Percentiles rank a stretch among this genome's conserved stretches.
Evolutionary conservation across 2,797 vertebrate genomes (phyloP).

Genomic region (Sebastes trivittatus): DNA sequence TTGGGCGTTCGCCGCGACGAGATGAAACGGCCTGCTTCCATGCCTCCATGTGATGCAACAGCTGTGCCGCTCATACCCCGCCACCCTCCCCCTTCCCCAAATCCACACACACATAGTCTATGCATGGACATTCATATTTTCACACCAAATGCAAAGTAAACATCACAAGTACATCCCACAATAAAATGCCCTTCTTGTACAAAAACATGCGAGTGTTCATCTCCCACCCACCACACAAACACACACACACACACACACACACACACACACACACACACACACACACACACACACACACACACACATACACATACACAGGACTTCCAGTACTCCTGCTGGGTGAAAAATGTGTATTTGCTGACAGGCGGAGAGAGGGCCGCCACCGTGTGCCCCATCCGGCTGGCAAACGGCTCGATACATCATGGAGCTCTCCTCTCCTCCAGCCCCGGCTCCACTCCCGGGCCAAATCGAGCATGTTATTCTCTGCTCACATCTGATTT

Average conservation of each 20-base stretch:
- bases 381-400: slow-evolving; percentile 81
- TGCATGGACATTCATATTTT: neutral
- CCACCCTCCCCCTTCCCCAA: neutral
- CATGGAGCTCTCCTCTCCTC: slow-evolving; percentile 73
- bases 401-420: slow-evolving; percentile 90
- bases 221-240: neutral
- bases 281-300: slow-evolving; percentile 11
- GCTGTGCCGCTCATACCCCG: slow-evolving; percentile 29
- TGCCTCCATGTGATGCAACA: slow-evolving; percentile 48
- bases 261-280: neutral
- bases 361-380: slow-evolving; percentile 86
- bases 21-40: slow-evolving; percentile 36
- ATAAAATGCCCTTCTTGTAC: slow-evolving; percentile 12
- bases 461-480: slow-evolving; percentile 92
- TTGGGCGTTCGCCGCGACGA: slow-evolving; percentile 28
- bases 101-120: neutral
- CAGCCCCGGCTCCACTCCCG: slow-evolving; percentile 81
- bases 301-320: slow-evolving; percentile 51
- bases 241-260: neutral
- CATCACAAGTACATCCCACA: neutral
- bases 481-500: slow-evolving; percentile 92
- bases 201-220: slow-evolving; percentile 30
- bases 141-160: slow-evolving; percentile 24
- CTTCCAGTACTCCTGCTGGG: slow-evolving; percentile 86
- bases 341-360: slow-evolving; percentile 93